Evolutionary conservation across 2,888 invertebrate species (phyloP).

Genomic region (Ditylenchus weischeri): DNA sequence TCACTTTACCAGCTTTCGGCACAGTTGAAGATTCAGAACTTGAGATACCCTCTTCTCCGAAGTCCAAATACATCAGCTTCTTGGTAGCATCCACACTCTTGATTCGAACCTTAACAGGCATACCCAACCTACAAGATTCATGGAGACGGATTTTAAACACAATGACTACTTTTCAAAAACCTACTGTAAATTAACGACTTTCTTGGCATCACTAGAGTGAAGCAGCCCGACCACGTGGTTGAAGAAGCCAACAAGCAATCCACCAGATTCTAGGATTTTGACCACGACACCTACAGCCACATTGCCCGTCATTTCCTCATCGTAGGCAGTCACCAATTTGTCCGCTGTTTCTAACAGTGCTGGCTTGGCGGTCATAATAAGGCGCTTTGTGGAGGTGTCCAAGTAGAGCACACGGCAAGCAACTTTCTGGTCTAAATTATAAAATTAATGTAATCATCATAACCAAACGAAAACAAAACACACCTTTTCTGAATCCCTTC

Average conservation of each 20-base stretch:
- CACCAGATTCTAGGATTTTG: slow-evolving; percentile 38
- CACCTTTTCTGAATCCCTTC: slow-evolving; percentile 28
- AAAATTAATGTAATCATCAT: neutral
- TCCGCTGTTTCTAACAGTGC: slow-evolving; percentile 30
- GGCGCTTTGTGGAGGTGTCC: slow-evolving; percentile 34
- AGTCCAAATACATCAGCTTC: slow-evolving; percentile 27
- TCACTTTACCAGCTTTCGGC: too few relatives aligned
- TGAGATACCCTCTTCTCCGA: neutral
- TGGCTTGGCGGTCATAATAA: slow-evolving; percentile 41
- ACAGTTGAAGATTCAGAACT: neutral
- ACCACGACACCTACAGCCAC: slow-evolving; percentile 36
- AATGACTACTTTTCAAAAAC: too few relatives aligned
- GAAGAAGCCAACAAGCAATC: slow-evolving; percentile 42
- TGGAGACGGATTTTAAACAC: too few relatives aligned
- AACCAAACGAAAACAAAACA: neutral
- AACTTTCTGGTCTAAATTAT: slow-evolving; percentile 36
- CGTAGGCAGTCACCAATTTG: slow-evolving; percentile 23
- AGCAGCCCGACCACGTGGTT: slow-evolving; percentile 39
- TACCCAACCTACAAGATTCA: slow-evolving; percentile 25
- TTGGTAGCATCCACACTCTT: slow-evolving; percentile 25
- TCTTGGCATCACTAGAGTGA: slow-evolving; percentile 18
- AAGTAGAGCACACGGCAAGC: slow-evolving; percentile 43
- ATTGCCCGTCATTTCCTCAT: slow-evolving; percentile 27
- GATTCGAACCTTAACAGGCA: slow-evolving; percentile 28
- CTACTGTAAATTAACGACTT: slow-evolving; percentile 17